phyloP scores from a whole-genome alignment of 2,797 vertebrate species.

The Lerista edwardsae region DNA sequence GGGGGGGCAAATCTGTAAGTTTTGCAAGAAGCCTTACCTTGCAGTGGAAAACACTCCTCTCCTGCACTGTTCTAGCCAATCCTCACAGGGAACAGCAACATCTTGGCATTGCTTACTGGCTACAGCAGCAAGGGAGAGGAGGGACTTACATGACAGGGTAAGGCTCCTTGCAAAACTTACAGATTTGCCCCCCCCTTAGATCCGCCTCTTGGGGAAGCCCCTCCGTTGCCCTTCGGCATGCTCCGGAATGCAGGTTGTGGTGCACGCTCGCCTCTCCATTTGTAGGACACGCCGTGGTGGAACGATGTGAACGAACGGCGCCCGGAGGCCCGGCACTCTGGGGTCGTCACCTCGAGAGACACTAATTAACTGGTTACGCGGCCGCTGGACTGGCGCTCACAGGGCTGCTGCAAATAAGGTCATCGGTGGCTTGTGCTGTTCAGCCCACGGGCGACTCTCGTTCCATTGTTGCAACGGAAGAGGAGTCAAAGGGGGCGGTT shows the following conservation, averaged over 20 bases:
- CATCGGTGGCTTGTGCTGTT: neutral
- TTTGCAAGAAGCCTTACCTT: no score
- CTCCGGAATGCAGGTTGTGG: neutral
- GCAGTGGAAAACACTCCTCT: no score
- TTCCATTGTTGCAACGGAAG: neutral
- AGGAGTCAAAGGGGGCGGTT: no score
- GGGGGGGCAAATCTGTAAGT: no score
- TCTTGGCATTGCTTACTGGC: no score
- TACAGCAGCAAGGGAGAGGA: no score
- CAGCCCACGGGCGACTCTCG: neutral
- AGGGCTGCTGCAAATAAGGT: neutral
- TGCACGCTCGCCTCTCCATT: accelerated
- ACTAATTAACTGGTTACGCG: neutral
- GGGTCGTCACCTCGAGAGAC: neutral
- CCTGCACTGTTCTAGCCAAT: no score
- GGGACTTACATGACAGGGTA: no score
- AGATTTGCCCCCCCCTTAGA: no score
- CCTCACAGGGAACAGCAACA: no score
- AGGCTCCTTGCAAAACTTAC: no score
- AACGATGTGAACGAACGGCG: neutral
- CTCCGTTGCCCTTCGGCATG: neutral
- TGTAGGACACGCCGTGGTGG: neutral
- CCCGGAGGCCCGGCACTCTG: neutral
- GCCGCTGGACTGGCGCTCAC: neutral
- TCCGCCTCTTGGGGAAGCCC: no score